Evolutionary conservation across 2,797 vertebrate genomes (phyloP).

Genomic region (Enteromius argenteus): DNA sequence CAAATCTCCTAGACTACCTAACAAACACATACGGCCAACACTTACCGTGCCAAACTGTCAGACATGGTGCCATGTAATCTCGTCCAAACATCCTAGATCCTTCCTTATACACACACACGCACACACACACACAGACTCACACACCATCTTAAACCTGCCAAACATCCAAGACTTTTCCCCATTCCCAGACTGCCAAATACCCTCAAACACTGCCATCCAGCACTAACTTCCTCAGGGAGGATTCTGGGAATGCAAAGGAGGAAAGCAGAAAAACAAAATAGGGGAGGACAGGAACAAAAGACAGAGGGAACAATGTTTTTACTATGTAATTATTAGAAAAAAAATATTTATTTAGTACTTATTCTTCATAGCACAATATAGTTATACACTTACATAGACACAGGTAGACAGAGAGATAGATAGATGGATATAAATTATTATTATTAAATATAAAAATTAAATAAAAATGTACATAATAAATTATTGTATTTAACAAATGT

Average conservation of each 20-base stretch:
- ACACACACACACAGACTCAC: conserved; percentile 47
- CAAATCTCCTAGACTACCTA: conserved; percentile 48
- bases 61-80: conserved; percentile 61
- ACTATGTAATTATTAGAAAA: not conserved
- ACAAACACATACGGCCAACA: conserved; percentile 36
- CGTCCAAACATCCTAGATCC: conserved; percentile 65
- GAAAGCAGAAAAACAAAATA: not conserved
- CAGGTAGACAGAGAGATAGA: too few relatives aligned
- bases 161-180: conserved; percentile 59
- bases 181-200: conserved; percentile 54
- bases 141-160: conserved; percentile 47
- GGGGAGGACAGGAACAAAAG: conserved; percentile 13
- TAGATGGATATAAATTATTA: too few relatives aligned
- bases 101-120: conserved; percentile 21
- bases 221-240: conserved; percentile 50
- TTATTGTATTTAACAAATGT: not conserved
- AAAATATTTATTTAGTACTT: not conserved
- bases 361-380: not conserved
- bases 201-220: conserved; percentile 57
- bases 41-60: conserved; percentile 55
- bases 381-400: not conserved
- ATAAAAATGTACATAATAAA: not conserved
- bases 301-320: not conserved
- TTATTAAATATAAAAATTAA: too few relatives aligned
- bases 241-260: conserved; percentile 38